Evolutionary conservation across 2,888 invertebrate genomes (phyloP).

Genomic region (Drosophila cyrtoloma): DNA sequence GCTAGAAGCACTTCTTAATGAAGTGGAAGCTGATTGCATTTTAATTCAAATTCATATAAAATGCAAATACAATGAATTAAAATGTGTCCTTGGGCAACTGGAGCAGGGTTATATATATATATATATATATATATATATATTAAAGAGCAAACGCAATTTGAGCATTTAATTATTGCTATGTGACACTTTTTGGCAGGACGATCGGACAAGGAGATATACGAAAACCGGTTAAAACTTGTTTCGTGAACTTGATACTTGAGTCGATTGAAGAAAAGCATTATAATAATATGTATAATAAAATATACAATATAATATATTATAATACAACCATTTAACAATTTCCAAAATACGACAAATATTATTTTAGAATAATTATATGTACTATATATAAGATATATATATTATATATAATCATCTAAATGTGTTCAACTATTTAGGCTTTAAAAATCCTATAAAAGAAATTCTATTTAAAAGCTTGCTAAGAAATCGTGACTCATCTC

Average conservation of each 20-base stretch:
- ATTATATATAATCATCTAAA: not conserved
- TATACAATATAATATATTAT: not conserved
- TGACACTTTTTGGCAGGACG: conserved; percentile 42
- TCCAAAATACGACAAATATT: not conserved
- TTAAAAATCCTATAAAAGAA: not conserved
- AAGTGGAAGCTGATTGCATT: conserved; percentile 70
- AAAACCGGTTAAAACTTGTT: conserved; percentile 34
- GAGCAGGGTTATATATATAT: conserved; percentile 45
- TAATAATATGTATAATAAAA: not conserved
- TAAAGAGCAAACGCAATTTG: conserved; percentile 42
- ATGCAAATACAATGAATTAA: not conserved
- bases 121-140: conserved; percentile 9
- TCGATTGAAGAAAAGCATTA: not conserved
- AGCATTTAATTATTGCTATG: conserved; percentile 67
- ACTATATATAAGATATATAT: not conserved
- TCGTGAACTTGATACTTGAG: not conserved
- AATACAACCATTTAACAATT: not conserved
- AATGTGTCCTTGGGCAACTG: conserved; percentile 41
- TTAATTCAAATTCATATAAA: conserved; percentile 34
- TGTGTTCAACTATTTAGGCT: not conserved
- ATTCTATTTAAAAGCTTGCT: not conserved
- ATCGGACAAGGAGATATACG: conserved; percentile 8
- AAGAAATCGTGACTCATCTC: not conserved
- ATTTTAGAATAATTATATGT: not conserved
- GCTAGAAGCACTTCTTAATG: conserved; percentile 40